Conservation (phyloP, 2,888 invertebrate genomes). For the Agrilus cyanescens region DNA sequence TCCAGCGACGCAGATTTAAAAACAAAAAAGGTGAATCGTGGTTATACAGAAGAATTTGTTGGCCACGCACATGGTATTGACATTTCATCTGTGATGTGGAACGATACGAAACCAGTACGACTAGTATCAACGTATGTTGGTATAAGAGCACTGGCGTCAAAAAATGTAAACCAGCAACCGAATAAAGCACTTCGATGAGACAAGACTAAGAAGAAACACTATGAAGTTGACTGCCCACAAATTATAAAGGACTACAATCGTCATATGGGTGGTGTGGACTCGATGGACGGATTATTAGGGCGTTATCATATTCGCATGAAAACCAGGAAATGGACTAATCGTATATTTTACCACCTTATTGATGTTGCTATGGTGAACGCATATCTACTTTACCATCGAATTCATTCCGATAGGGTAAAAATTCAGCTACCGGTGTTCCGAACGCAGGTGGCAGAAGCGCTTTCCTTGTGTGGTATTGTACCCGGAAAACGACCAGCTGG, state of each 20-base stretch:
- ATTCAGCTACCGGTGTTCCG: conserved; percentile 2
- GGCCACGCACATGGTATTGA: too few relatives aligned
- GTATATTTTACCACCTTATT: conserved; percentile 5
- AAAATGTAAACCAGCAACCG: neutral
- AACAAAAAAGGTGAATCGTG: neutral
- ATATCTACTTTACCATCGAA: conserved; percentile 8
- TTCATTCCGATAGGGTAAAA: conserved; percentile 8
- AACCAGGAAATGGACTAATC: conserved; percentile 12
- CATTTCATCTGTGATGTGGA: conserved; percentile 20
- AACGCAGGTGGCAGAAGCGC: neutral
- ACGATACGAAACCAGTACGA: conserved; percentile 25
- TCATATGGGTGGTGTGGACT: conserved; percentile 13
- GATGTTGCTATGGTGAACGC: conserved; percentile 15
- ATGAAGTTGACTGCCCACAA: conserved; percentile 15
- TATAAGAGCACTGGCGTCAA: conserved; percentile 13
- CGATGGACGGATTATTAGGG: conserved; percentile 18
- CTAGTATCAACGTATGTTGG: conserved; percentile 26
- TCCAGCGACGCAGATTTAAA: conserved; percentile 3
- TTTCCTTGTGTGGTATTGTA: neutral
- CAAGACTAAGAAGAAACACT: conserved; percentile 3
- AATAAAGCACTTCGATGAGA: neutral
- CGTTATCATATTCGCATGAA: conserved; percentile 15
- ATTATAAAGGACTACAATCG: conserved; percentile 8
- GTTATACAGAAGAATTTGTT: conserved; percentile 1
- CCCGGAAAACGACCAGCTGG: neutral